phyloP scores from a whole-genome alignment of 2,797 vertebrate genomes.

The Clangula hyemalis region DNA sequence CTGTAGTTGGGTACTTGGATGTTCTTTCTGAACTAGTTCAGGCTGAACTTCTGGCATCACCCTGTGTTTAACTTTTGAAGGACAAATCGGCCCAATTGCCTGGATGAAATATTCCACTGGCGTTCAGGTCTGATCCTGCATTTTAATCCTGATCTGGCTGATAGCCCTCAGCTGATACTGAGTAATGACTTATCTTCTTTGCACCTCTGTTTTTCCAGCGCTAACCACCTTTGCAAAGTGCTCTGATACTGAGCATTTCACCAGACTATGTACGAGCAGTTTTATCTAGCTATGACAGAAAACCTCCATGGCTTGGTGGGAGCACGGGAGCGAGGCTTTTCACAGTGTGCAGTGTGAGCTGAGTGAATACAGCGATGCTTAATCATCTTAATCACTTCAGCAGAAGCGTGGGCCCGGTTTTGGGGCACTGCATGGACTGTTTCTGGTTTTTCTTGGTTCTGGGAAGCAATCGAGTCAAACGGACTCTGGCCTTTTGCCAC shows the following conservation, averaged over 20 bases:
- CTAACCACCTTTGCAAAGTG: neutral
- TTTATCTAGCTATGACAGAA: neutral
- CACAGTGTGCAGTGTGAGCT: neutral
- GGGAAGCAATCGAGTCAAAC: neutral
- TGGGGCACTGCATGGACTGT: neutral
- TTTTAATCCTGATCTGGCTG: conserved; percentile 33
- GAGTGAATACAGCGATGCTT: neutral
- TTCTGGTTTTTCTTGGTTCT: neutral
- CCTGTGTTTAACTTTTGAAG: neutral
- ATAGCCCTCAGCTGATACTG: neutral
- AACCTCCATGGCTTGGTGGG: neutral
- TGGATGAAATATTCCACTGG: conserved; percentile 18
- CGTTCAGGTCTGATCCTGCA: neutral
- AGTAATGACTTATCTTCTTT: neutral
- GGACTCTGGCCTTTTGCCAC: neutral
- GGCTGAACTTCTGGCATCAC: neutral
- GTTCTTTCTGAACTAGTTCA: neutral
- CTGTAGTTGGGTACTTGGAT: neutral
- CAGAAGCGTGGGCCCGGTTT: neutral
- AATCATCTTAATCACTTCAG: neutral
- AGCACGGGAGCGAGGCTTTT: neutral
- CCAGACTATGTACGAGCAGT: neutral
- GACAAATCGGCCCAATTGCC: neutral
- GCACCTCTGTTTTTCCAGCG: neutral
- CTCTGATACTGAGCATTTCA: neutral